Evolutionary conservation across 2,113 vertebrate species (phyloP), one percentile per base, ranked within the genome.

Genomic region (Myotis davidii): DNA sequence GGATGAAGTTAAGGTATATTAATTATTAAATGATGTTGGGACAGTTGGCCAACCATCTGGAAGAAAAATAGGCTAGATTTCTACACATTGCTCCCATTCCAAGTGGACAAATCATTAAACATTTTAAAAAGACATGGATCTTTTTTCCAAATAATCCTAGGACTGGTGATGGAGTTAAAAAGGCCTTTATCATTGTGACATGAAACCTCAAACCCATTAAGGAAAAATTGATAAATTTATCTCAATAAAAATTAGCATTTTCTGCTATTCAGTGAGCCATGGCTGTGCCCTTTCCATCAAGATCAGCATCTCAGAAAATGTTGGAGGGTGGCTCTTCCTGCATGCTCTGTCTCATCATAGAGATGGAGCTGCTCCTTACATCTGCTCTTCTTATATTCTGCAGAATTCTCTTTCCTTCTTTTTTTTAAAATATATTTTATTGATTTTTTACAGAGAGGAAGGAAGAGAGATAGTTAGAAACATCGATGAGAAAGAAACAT

Each of bases 1-100:
- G 65, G 81, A 95, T 59, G 82, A 79, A 32, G 27, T 45, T 76
- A 87, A 88, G 52, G 76, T 45, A 77, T 76, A 94, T 87, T 96
- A 87, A 94, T 94, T 42, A 88, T 85, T 96, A 92, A 94, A 88
- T 92, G 82, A 94, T 88, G 59, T 79, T 65, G 45, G 59, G 50
- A 90, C 91, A 95, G 79, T 84, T 95, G 94, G 74, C 11, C 70
- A 72, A 84, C 82, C 91, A 95, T 90, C 85, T 90, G 85, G 91
- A 90, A 94, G 69, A 84, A 93, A 96, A 70, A 70, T 27, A 64
- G 42, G 85, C 48, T 94, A 39, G 12, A 92, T 88, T 96, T 83
- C 39, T 92, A 94, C 29, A 87, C 7, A 61, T 59, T 59, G 69
- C 20, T 76, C 34, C 9, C 52, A 77, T 74, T 83, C 64, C 81